phyloP scores from a whole-genome alignment of 2,113 vertebrate genomes.

The Heterotilapia buettikoferi region DNA sequence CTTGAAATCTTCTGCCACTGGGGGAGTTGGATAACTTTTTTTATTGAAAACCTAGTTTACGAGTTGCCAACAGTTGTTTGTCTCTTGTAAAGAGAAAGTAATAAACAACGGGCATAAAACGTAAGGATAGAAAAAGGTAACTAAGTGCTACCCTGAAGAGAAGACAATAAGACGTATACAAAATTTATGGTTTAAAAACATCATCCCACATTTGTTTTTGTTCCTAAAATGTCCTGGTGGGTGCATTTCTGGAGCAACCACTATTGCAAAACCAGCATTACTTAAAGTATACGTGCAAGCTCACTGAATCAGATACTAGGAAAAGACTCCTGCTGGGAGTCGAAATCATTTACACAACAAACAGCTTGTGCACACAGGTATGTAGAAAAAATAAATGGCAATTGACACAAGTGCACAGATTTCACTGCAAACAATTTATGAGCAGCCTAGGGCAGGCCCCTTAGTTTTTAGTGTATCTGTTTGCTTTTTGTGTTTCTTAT shows the following conservation, averaged over 20 bases:
- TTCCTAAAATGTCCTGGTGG: neutral
- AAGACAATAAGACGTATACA: neutral
- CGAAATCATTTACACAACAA: neutral
- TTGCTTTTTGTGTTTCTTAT: neutral
- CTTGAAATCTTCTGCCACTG: neutral
- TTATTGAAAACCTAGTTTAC: neutral
- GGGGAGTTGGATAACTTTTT: neutral
- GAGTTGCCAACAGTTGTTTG: neutral
- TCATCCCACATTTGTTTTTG: neutral
- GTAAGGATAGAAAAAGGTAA: neutral
- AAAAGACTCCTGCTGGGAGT: neutral
- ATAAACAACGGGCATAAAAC: neutral
- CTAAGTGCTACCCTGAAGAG: neutral
- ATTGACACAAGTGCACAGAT: neutral
- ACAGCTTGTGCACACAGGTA: neutral
- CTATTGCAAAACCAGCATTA: neutral
- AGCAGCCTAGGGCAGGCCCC: neutral
- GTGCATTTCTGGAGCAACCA: neutral
- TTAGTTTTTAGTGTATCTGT: neutral
- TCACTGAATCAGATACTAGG: neutral
- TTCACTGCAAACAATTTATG: neutral
- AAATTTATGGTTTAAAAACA: neutral
- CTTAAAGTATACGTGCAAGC: neutral
- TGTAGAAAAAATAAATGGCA: neutral
- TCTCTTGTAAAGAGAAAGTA: neutral